Base-by-base conservation (phyloP, 2,888 invertebrate genomes). In the Notocelia uddmanniana region DNA sequence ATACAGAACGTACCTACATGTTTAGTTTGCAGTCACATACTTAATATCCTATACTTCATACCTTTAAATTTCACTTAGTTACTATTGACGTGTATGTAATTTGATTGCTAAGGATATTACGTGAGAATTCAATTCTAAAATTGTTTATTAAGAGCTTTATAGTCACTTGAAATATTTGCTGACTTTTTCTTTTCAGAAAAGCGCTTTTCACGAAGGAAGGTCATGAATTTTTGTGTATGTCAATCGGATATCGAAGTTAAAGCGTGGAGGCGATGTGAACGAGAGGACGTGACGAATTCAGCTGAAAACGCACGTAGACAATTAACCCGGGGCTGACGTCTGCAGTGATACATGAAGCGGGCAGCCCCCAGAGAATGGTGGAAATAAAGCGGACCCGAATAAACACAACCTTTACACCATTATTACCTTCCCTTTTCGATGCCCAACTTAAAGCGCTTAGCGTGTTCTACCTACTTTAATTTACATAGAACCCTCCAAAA, bases 251-350 rank as follows among this genome's bases (percentile, higher is more conserved):
- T 72, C 19, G 67, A 48, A 55, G 55, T 48, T 60, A 50, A 72
- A 72, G 55, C 62, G 67, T 62, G 48, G 21, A 68, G 48, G 67
- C 68, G 34, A 67, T 60, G 67, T 59, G 71, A 67, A 67, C 72
- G 68, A 66, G 69, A 76, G 86, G 83, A 90, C 90, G 91, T 89
- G 89, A 89, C 88, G 85, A 85, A 86, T 87, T 86, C 86, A 79
- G 83, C 83, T 87, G 86, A 86, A 88, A 89, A 87, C 89, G 88
- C 90, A 90, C 91, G 91, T 90, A 90, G 88, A 86, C 89, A 90
- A 91, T 91, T 91, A 91, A 89, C 89, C 82, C 83, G 73, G 78
- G 78, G 86, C 87, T 89, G 88, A 87, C 89, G 88, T 88, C 84
- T 88, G 89, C 89, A 85, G 85, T 89, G 89, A 89, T 89, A 88